Evolutionary conservation across 2,797 vertebrate genomes (phyloP).

Genomic region (Channa striata): DNA sequence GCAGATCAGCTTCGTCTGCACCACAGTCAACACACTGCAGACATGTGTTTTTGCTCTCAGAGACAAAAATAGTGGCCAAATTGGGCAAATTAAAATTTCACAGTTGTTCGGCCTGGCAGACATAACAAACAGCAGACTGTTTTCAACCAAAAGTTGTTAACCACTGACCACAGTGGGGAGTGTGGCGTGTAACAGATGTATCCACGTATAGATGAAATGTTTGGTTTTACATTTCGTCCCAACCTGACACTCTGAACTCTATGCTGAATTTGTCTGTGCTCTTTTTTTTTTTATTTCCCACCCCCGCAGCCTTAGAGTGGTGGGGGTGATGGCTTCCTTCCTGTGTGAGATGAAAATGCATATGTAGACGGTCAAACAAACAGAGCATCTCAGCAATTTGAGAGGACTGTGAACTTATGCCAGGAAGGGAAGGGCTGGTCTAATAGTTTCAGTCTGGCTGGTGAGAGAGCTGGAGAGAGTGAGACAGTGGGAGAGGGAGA

Average conservation of each 20-base stretch:
- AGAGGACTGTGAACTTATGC: conserved; percentile 31
- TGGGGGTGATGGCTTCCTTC: conserved; percentile 37
- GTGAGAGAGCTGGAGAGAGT: conserved; percentile 7
- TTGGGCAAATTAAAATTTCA: too few species aligned
- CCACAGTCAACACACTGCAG: too few species aligned
- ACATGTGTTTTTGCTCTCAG: too few species aligned
- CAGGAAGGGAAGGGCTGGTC: conserved; percentile 36
- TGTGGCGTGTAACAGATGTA: too few species aligned
- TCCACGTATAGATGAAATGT: too few species aligned
- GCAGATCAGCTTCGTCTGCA: too few species aligned
- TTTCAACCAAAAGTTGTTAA: too few species aligned
- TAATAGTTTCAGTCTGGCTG: conserved; percentile 45
- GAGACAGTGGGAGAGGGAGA: conserved; percentile 1
- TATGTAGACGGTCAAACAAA: conserved; percentile 17
- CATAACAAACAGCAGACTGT: too few species aligned
- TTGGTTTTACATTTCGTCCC: neutral
- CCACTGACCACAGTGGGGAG: too few species aligned
- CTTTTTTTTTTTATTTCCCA: neutral
- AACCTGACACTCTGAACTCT: neutral
- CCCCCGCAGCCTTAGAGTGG: neutral
- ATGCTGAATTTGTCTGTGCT: conserved; percentile 1
- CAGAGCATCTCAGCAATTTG: conserved; percentile 10
- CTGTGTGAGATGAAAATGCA: conserved; percentile 50
- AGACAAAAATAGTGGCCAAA: too few species aligned
- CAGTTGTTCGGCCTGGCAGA: too few species aligned